These are phyloP conservation scores for Sthenelais limicola DNA, from an alignment of 2,888 invertebrate species.

Conservation along the genomic window DNA sequence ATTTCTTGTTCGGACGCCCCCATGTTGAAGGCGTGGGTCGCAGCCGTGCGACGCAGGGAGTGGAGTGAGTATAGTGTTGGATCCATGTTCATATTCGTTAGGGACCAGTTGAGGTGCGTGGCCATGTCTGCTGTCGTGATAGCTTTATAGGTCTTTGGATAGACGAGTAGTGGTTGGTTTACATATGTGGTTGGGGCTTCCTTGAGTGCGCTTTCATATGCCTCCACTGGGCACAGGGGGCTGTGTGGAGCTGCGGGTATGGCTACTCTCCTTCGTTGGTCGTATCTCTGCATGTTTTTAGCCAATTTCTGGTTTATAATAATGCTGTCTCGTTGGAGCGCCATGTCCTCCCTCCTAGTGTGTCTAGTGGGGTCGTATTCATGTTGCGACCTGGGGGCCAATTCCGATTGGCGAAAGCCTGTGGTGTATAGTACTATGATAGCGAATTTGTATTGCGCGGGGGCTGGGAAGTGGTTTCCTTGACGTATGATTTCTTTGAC, in stretches of 20 bases:
- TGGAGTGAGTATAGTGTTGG: too few species aligned
- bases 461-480: too few species aligned
- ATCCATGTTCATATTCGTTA: too few species aligned
- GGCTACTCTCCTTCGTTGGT: background rate
- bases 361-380: background rate
- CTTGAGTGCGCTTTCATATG: background rate
- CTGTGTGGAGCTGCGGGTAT: background rate
- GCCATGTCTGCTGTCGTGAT: too few species aligned
- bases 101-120: too few species aligned
- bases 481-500: too few species aligned
- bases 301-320: background rate
- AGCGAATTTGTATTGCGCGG: too few species aligned
- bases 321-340: background rate
- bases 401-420: background rate
- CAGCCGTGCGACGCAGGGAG: too few species aligned
- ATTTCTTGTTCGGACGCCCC: too few species aligned
- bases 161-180: background rate
- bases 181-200: background rate
- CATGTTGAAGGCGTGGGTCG: too few species aligned
- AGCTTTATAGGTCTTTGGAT: too few species aligned
- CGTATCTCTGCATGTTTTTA: background rate
- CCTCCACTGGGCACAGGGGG: background rate
- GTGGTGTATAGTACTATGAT: background rate
- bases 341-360: background rate
- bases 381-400: background rate